A percentile compares a stretch with the other conserved stretches of the same genome.
These are phyloP conservation scores for Eristalis arbustorum DNA, from an alignment of 2,888 invertebrate genomes.

Conservation along the genomic window DNA sequence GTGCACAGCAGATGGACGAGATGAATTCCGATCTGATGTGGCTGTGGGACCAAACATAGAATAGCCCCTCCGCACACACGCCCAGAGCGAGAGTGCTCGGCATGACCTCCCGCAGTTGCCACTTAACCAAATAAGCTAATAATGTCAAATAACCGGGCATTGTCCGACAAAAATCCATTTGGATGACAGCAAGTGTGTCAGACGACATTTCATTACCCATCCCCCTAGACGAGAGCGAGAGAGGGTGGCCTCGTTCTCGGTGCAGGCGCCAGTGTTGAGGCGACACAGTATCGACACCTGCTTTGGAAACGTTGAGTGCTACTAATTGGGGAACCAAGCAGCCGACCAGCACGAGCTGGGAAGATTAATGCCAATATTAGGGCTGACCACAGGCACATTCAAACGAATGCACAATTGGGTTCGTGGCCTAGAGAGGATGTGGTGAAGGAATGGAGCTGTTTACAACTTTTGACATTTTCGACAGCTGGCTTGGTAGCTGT, in stretches of 20 bases:
- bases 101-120: neutral
- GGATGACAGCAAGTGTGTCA: conserved; percentile 29
- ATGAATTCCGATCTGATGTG: neutral
- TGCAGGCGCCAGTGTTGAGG: neutral
- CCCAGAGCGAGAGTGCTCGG: neutral
- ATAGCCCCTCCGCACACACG: neutral
- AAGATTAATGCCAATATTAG: neutral
- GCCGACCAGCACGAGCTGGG: neutral
- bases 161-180: conserved; percentile 2
- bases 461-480: conserved; percentile 10
- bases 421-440: neutral
- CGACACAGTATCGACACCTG: conserved; percentile 40
- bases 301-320: conserved; percentile 23
- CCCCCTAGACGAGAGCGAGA: neutral
- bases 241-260: too few species aligned
- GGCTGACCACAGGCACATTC: conserved; percentile 3
- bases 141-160: neutral
- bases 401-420: neutral
- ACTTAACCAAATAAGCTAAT: conserved; percentile 27
- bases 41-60: neutral
- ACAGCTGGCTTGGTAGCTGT: conserved; percentile 24
- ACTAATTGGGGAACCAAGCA: conserved; percentile 10
- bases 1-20: neutral
- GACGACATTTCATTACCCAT: conserved; percentile 22
- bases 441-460: neutral